Evolutionary conservation across 2,113 vertebrate genomes (phyloP).

Genomic region (Telmatochromis sp.): DNA sequence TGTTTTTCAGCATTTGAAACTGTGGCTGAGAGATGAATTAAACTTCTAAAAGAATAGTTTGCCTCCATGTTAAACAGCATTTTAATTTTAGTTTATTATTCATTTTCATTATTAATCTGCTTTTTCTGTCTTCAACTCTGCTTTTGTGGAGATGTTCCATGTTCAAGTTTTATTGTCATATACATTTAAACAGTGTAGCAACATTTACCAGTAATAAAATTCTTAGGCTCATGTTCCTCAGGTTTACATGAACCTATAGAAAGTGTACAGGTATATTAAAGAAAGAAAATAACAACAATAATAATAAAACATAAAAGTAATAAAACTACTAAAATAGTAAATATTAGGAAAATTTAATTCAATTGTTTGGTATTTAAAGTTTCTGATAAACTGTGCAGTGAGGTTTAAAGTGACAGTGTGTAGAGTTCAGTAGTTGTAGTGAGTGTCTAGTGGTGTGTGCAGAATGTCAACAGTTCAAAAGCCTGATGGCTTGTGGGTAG

Average conservation of each 20-base stretch:
- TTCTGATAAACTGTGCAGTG: neutral
- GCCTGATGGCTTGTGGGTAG: neutral
- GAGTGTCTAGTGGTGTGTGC: neutral
- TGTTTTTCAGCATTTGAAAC: neutral
- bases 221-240: neutral
- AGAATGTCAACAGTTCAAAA: neutral
- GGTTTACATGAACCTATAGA: neutral
- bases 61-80: neutral
- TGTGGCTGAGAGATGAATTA: neutral
- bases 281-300: neutral
- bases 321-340: neutral
- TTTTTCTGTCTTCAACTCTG: neutral
- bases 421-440: neutral
- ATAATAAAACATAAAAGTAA: neutral
- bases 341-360: neutral
- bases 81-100: neutral
- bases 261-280: neutral
- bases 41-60: neutral
- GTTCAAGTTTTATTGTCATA: neutral
- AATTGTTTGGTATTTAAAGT: neutral
- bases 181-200: neutral
- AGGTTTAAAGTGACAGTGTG: neutral
- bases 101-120: neutral
- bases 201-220: neutral
- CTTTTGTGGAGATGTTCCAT: neutral